These are phyloP conservation scores for Pheosia tremula DNA, from an alignment of 2,888 invertebrate genomes.

Conservation along the genomic window DNA sequence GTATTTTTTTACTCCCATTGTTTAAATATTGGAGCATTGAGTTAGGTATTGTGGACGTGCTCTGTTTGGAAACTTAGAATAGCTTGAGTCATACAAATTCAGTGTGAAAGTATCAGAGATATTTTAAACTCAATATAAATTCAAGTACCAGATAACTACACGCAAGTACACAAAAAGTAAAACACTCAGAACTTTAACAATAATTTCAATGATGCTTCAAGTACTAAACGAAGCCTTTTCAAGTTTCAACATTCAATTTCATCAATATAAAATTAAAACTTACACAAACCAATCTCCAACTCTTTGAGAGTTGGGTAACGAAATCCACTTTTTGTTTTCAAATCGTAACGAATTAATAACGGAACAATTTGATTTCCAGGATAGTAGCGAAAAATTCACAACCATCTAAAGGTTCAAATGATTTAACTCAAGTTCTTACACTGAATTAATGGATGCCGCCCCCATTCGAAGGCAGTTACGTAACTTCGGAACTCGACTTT, in stretches of 20 bases:
- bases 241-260: conserved; percentile 37
- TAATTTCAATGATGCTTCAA: conserved; percentile 43
- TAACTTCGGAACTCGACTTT: conserved; percentile 70
- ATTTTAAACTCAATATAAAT: conserved; percentile 35
- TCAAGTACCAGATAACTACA: conserved; percentile 40
- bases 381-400: conserved; percentile 53
- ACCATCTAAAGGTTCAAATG: conserved; percentile 60
- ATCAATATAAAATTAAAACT: conserved; percentile 47
- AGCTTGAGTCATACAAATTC: background rate
- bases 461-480: conserved; percentile 58
- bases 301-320: conserved; percentile 36
- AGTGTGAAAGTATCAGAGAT: background rate
- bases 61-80: too few species aligned
- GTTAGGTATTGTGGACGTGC: too few species aligned
- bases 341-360: conserved; percentile 56
- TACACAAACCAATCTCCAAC: conserved; percentile 39
- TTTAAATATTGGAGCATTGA: conserved; percentile 27
- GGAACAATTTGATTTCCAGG: conserved; percentile 52
- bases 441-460: conserved; percentile 73
- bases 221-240: conserved; percentile 22
- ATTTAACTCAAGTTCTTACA: conserved; percentile 75
- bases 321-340: conserved; percentile 47
- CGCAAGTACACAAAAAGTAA: conserved; percentile 22
- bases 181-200: conserved; percentile 44
- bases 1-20: conserved; percentile 24